These are phyloP conservation scores for Podarcis raffonei DNA, from an alignment of 2,113 vertebrate genomes.

Conservation along the genomic window DNA sequence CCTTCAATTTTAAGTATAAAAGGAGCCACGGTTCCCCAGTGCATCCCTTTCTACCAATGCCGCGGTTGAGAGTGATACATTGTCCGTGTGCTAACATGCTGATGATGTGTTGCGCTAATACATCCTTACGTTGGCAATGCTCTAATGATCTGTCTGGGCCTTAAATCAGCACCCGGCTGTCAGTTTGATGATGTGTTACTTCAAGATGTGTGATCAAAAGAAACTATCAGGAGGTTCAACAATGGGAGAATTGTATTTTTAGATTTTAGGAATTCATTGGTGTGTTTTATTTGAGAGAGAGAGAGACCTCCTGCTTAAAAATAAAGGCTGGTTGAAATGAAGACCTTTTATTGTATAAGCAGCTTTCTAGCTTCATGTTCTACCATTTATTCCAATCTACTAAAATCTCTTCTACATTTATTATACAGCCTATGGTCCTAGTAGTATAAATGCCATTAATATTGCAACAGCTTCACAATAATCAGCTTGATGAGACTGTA, in stretches of 20 bases:
- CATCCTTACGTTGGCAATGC: conserved; percentile 39
- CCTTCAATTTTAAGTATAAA: conserved; percentile 11
- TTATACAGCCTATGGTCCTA: not conserved
- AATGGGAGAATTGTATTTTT: conserved; percentile 42
- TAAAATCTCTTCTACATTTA: not conserved
- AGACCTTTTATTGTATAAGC: not conserved
- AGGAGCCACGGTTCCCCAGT: conserved; percentile 19
- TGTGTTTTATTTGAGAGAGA: not conserved
- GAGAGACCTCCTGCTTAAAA: not conserved
- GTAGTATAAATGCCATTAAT: not conserved
- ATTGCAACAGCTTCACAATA: not conserved
- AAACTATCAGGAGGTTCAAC: conserved; percentile 51
- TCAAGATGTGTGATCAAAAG: conserved; percentile 53
- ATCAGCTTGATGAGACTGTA: not conserved
- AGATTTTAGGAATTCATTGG: conserved; percentile 40
- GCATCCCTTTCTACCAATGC: conserved; percentile 30
- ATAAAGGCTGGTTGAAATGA: conserved; percentile 12
- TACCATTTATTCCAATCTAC: not conserved
- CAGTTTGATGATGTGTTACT: conserved; percentile 58
- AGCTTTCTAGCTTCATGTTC: rapidly evolving
- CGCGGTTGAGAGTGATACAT: conserved; percentile 26
- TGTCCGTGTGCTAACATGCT: conserved; percentile 1
- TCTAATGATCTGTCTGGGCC: conserved; percentile 54
- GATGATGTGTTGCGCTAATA: conserved; percentile 41
- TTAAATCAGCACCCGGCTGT: conserved; percentile 52